Conservation (phyloP, 1,140 invertebrate species). For the Campoletis sonorensis region DNA sequence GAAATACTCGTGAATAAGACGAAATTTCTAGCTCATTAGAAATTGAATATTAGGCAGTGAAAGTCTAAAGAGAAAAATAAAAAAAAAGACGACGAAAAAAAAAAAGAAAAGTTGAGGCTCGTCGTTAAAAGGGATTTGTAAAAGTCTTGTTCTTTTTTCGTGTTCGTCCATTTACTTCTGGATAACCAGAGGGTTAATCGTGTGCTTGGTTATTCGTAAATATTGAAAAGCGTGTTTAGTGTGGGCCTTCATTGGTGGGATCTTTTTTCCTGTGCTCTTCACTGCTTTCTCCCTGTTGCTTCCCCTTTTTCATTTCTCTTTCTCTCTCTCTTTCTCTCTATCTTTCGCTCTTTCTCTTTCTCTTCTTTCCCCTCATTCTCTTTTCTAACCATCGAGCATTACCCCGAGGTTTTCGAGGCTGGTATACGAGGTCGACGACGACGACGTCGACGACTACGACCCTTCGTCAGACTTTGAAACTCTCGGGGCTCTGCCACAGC, state of each 20-base stretch:
- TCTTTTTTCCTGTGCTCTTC: constrained; percentile 22
- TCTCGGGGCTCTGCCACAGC: constrained; percentile 14
- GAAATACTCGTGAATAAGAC: too few relatives aligned
- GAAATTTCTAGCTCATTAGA: not conserved
- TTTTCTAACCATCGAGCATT: constrained; percentile 33
- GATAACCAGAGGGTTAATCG: constrained; percentile 51
- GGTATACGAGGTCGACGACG: not conserved
- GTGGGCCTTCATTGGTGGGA: constrained; percentile 30
- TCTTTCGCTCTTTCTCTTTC: not conserved
- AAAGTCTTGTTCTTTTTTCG: constrained; percentile 18
- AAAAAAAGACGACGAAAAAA: not conserved
- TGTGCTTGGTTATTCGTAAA: constrained; percentile 56
- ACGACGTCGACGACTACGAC: constrained; percentile 29
- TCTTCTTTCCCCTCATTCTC: not conserved
- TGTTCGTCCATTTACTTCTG: not conserved
- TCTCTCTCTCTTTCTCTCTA: not conserved
- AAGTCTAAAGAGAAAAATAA: too few relatives aligned
- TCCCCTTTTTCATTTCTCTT: not conserved
- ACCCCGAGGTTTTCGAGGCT: constrained; percentile 28
- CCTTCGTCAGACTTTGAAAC: constrained; percentile 40
- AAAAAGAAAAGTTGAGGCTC: not conserved
- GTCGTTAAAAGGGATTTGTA: not conserved
- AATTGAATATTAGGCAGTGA: constrained; percentile 10
- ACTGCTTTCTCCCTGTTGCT: constrained; percentile 1
- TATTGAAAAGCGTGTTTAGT: constrained; percentile 56